A percentile compares a stretch with the other conserved stretches of the same genome.
Conservation (phyloP, 2,888 invertebrate genomes). For the Sarcophaga caerulescens region DNA sequence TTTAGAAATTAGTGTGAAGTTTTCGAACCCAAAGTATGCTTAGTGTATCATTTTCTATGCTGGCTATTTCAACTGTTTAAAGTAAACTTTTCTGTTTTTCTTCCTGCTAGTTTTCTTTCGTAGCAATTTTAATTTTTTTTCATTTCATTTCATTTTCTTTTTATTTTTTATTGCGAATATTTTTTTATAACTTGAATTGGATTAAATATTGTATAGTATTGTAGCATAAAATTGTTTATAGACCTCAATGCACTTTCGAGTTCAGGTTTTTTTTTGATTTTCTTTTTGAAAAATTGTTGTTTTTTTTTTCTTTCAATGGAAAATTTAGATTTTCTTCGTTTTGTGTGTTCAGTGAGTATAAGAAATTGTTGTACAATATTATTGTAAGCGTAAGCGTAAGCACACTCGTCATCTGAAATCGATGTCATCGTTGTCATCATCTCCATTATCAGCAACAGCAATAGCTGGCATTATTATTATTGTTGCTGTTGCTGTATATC, state of each 20-base stretch:
- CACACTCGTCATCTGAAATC: conserved; percentile 57
- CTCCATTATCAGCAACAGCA: not conserved
- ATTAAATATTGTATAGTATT: conserved; percentile 43
- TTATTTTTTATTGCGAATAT: not conserved
- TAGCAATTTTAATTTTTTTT: not conserved
- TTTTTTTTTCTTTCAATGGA: not conserved
- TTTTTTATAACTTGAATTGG: conserved; percentile 25
- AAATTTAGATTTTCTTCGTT: conserved; percentile 26
- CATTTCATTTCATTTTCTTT: not conserved
- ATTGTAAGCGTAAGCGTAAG: conserved; percentile 9
- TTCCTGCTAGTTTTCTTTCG: not conserved
- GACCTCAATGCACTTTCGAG: conserved; percentile 47
- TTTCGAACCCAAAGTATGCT: too few relatives aligned
- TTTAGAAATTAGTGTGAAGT: too few relatives aligned
- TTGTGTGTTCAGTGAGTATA: conserved; percentile 35
- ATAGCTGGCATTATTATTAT: not conserved
- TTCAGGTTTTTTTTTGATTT: not conserved
- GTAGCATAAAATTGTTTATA: conserved; percentile 52
- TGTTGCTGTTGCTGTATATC: not conserved
- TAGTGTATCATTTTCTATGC: not conserved
- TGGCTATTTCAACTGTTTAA: not conserved
- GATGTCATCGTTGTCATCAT: conserved; percentile 52
- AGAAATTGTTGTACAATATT: conserved; percentile 10
- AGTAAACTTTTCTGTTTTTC: not conserved
- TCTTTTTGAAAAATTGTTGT: not conserved